Evolutionary conservation across 1,140 invertebrate species (phyloP), one percentile per base, ranked within the genome.

Genomic region (Drosophila ironensis): DNA sequence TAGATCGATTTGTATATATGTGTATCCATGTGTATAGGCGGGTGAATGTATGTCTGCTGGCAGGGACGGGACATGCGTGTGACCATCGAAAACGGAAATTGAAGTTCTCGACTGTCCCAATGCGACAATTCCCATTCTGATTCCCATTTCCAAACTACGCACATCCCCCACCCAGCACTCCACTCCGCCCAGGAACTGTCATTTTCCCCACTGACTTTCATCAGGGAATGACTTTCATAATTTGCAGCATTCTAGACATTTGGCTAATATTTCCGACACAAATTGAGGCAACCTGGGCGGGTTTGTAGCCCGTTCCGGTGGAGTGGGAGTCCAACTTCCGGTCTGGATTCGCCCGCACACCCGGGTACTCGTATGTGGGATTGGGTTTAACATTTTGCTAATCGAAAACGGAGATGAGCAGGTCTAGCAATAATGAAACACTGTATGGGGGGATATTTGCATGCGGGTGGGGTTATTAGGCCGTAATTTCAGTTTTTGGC

Each of bases 201-300:
- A n/a, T n/a, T n/a, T n/a, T n/a, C 33, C 41, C 20, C 12, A 24
- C 20, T 12, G 12, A 20, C 50, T 60, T 57, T 47, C 41, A 63
- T 71, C 56, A 41, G 30, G 56, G 67, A 68, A 51, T 84, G 73
- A 84, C 80, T 73, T 57, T 73, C 77, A 82, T 66, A 77, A 82
- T 69, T 69, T 61, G 37, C 56, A 66, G 50, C 40, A 66, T 51
- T 50, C 40, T 33, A 38, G 33, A 54, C 27, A n/a, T 4, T 37
- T 59, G 51, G 25, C 60, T 77, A 77, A 84, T 77, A 84, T 54
- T 7, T 38, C 54, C 60, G 64, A 57, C 61, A n/a, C n/a, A n/a
- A n/a, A n/a, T n/a, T n/a, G n/a, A n/a, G n/a, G n/a, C n/a, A n/a
- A n/a, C n/a, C n/a, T n/a, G n/a, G n/a, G n/a, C n/a, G n/a, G n/a